Conservation (phyloP, 2,888 invertebrate species). For the Agrilus cyanescens region DNA sequence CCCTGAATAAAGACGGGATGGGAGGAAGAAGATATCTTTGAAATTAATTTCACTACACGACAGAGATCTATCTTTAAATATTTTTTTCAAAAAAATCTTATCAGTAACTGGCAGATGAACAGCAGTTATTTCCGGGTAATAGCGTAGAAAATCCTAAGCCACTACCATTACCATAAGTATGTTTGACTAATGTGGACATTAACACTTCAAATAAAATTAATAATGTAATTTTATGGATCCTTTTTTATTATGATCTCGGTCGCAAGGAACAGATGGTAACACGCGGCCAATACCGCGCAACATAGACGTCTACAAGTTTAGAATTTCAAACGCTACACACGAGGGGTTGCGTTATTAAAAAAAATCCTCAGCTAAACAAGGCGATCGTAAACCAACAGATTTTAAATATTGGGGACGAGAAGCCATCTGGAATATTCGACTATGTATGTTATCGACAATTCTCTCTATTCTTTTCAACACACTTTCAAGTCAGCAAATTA, state of each 20-base stretch:
- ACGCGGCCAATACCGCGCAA: constrained; percentile 15
- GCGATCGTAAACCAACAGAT: constrained; percentile 22
- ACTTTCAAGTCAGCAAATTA: too few relatives aligned
- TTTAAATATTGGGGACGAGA: constrained; percentile 19
- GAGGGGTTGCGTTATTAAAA: constrained; percentile 16
- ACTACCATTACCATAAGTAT: constrained; percentile 8
- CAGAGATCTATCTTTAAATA: too few relatives aligned
- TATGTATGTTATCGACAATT: too few relatives aligned
- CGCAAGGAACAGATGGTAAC: constrained; percentile 20
- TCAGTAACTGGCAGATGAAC: too few relatives aligned
- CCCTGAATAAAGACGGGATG: too few relatives aligned
- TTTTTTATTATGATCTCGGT: constrained; percentile 11
- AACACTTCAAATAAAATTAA: constrained; percentile 22
- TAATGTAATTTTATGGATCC: constrained; percentile 19
- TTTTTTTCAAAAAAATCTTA: too few relatives aligned
- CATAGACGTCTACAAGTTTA: constrained; percentile 16
- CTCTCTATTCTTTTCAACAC: too few relatives aligned
- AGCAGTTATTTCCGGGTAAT: too few relatives aligned
- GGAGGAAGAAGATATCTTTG: too few relatives aligned
- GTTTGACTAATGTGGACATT: constrained; percentile 18
- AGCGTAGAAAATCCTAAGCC: constrained; percentile 5
- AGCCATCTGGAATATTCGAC: constrained; percentile 13
- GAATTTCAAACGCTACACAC: constrained; percentile 16
- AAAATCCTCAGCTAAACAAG: constrained; percentile 17
- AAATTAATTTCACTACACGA: too few relatives aligned